Base-by-base conservation (phyloP, 2,797 vertebrate species). In the Eospalax fontanierii region DNA sequence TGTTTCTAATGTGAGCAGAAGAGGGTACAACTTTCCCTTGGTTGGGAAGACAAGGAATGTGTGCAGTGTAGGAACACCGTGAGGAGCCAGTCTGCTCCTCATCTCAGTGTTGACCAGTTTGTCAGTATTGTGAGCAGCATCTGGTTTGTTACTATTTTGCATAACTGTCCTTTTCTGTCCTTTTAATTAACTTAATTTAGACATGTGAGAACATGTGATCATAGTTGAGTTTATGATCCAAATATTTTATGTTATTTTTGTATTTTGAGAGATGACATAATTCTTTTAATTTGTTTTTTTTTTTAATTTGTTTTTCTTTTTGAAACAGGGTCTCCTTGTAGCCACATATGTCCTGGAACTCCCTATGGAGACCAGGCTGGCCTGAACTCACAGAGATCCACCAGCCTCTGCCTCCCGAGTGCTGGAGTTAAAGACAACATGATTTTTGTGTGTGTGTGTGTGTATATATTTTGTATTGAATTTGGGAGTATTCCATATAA, bases 221-320 rank as follows among this genome's bases (percentile, higher is more conserved):
- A 38, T 9, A 40, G 0, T 86, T 92, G 74, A 86, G 93, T 89
- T 96, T 94, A 38, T 59, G 50, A 84, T 79, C 16, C n/a, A 75
- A 3, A 68, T 90, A 43, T 85, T 91, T 78, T 91, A 40, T 54
- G 61, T 81, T 33, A 54, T 57, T 82, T 15, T 54, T 54, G n/a
- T n/a, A n/a, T n/a, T 54, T 54, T 54, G 46, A 50, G 46, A 50
- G 46, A 50, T 50, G 46, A 50, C 6, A 50, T 50, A 11, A 50
- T 50, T 50, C 46, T 50, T 50, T 50, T 50, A n/a, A n/a, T n/a
- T n/a, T n/a, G n/a, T n/a, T n/a, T n/a, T n/a, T n/a, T n/a, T n/a
- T n/a, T n/a, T n/a, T n/a, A n/a, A n/a, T n/a, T n/a, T n/a, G n/a
- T n/a, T n/a, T n/a, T n/a, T n/a, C n/a, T n/a, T n/a, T n/a, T n/a